A percentile compares a stretch with the other conserved stretches of the same genome.
Conservation (phyloP, 1,140 invertebrate genomes). For the Pseudomyrmex dendroicus region DNA sequence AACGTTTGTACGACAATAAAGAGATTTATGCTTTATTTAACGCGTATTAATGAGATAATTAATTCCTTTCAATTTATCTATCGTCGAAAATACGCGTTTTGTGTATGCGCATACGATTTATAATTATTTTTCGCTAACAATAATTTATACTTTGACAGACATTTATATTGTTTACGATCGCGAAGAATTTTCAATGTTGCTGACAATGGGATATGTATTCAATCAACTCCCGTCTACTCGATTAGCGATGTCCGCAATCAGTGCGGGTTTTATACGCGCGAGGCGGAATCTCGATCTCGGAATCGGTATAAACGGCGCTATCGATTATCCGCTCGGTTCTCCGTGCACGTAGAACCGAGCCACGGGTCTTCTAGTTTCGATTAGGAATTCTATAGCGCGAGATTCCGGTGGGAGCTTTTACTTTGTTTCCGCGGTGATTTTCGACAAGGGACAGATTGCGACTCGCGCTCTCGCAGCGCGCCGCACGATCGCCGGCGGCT, state of each 20-base stretch:
- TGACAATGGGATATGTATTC: too few species aligned
- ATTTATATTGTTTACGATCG: too few species aligned
- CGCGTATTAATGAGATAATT: not conserved
- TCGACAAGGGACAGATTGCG: slow-evolving; percentile 59
- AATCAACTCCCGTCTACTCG: too few species aligned
- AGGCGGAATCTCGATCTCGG: slow-evolving; percentile 2
- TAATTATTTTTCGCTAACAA: too few species aligned
- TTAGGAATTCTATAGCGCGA: slow-evolving; percentile 58
- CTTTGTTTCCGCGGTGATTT: slow-evolving; percentile 65
- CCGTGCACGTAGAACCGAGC: slow-evolving; percentile 47
- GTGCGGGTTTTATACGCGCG: not conserved
- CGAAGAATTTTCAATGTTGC: too few species aligned
- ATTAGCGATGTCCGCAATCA: not conserved
- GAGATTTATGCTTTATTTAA: not conserved
- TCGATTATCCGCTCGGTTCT: slow-evolving; percentile 49
- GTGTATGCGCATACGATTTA: too few species aligned
- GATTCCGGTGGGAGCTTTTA: slow-evolving; percentile 55
- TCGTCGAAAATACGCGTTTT: too few species aligned
- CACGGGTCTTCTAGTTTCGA: slow-evolving; percentile 50
- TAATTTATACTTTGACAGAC: too few species aligned
- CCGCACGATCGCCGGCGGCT: slow-evolving; percentile 47
- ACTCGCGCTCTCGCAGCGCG: not conserved
- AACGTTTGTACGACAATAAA: not conserved
- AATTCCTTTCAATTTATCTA: not conserved
- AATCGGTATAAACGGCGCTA: slow-evolving; percentile 14